These are phyloP conservation scores for Indicator indicator DNA, from an alignment of 2,113 vertebrate species.

Conservation along the genomic window DNA sequence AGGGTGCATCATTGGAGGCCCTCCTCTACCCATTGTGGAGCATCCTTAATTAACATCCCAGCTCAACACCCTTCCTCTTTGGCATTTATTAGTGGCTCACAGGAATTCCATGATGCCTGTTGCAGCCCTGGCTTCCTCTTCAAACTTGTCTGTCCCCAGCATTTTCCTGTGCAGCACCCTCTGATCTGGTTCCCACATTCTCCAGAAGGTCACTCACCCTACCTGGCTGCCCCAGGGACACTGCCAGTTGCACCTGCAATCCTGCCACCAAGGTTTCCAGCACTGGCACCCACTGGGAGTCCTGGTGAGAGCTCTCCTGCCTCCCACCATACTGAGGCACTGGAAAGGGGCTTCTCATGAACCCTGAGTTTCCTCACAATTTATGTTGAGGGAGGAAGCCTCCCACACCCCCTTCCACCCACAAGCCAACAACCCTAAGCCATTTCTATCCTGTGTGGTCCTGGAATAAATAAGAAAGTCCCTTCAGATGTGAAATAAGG, in stretches of 20 bases:
- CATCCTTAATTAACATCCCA: not conserved
- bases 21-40: not conserved
- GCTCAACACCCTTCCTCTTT: slow-evolving; percentile 17
- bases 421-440: not conserved
- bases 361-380: not conserved
- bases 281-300: accelerated
- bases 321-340: accelerated
- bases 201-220: not conserved
- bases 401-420: not conserved
- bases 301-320: not conserved
- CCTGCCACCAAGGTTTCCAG: not conserved
- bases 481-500: slow-evolving; percentile 46
- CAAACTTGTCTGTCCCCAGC: not conserved
- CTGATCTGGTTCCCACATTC: not conserved
- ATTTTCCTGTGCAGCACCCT: not conserved
- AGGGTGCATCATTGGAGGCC: not conserved
- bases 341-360: not conserved
- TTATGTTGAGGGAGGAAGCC: not conserved
- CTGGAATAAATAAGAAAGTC: slow-evolving; percentile 4
- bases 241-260: not conserved
- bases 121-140: not conserved
- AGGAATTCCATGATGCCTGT: not conserved
- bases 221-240: not conserved
- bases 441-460: slow-evolving; percentile 40
- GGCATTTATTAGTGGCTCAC: not conserved